These are phyloP conservation scores for Distichodus sexfasciatus DNA, from an alignment of 2,797 vertebrate genomes.

Conservation along the genomic window DNA sequence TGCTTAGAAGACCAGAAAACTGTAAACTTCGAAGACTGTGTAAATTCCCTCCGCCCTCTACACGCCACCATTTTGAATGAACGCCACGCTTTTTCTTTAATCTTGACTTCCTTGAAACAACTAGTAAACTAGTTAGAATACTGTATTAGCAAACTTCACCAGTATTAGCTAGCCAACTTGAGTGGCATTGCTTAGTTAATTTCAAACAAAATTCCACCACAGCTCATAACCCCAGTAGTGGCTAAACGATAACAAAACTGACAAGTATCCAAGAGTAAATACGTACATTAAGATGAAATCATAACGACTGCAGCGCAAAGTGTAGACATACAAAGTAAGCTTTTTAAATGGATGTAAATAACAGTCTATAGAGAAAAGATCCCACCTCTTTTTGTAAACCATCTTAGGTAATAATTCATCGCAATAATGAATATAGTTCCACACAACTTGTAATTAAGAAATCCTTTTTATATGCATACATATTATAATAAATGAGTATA, in stretches of 20 bases:
- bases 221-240: background rate
- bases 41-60: slow-evolving; percentile 54
- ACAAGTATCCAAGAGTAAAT: slow-evolving; percentile 13
- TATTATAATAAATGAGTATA: slow-evolving; percentile 66
- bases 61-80: background rate
- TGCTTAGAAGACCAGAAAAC: slow-evolving; percentile 80
- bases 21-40: slow-evolving; percentile 78
- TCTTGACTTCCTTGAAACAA: slow-evolving; percentile 2
- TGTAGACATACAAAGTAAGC: slow-evolving; percentile 79
- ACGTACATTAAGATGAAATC: background rate
- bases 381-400: slow-evolving; percentile 95
- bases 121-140: background rate
- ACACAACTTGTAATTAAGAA: slow-evolving; percentile 91
- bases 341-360: slow-evolving; percentile 97
- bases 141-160: background rate
- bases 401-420: slow-evolving; percentile 96
- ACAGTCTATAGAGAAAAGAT: slow-evolving; percentile 88
- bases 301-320: too few relatives aligned
- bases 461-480: slow-evolving; percentile 77
- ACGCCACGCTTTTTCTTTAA: background rate
- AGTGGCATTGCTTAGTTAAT: background rate
- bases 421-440: slow-evolving; percentile 98
- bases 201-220: background rate
- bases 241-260: background rate
- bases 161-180: background rate